phyloP scores from a whole-genome alignment of 1,140 invertebrate genomes.

The Lordiphosa stackelbergi region DNA sequence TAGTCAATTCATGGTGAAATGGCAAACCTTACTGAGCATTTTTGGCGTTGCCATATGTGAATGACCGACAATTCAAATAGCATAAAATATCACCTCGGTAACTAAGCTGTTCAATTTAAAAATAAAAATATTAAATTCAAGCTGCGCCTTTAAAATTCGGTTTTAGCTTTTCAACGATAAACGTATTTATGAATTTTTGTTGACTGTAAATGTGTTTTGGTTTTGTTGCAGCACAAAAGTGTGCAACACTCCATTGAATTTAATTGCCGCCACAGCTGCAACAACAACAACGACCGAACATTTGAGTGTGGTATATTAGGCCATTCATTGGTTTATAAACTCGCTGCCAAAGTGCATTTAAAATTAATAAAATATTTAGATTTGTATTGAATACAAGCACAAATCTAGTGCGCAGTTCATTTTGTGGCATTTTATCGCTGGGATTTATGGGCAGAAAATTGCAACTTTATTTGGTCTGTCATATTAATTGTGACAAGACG shows the following conservation, averaged over 20 bases:
- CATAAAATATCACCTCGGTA: no score
- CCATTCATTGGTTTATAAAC: constrained; percentile 24
- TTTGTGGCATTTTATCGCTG: constrained; percentile 4
- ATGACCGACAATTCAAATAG: no score
- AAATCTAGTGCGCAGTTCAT: constrained; percentile 1
- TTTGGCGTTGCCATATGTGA: no score
- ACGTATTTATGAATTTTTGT: constrained; percentile 37
- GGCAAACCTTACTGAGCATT: no score
- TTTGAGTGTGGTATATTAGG: constrained; percentile 17
- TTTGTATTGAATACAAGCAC: neutral
- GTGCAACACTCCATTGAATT: constrained; percentile 65
- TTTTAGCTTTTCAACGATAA: constrained; percentile 44
- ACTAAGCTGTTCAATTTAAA: no score
- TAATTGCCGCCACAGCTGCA: constrained; percentile 39
- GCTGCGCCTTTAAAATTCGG: neutral
- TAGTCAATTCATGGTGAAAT: no score
- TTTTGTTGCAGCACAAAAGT: constrained; percentile 51
- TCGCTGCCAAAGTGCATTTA: constrained; percentile 1
- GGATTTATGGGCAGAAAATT: constrained; percentile 8
- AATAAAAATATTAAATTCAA: no score
- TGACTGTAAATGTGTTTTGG: constrained; percentile 40
- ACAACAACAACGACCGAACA: constrained; percentile 10
- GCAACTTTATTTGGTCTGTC: neutral
- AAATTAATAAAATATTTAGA: constrained; percentile 11
- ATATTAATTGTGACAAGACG: constrained; percentile 25